Conservation (phyloP, 2,888 invertebrate species). For the Torymus texanus region DNA sequence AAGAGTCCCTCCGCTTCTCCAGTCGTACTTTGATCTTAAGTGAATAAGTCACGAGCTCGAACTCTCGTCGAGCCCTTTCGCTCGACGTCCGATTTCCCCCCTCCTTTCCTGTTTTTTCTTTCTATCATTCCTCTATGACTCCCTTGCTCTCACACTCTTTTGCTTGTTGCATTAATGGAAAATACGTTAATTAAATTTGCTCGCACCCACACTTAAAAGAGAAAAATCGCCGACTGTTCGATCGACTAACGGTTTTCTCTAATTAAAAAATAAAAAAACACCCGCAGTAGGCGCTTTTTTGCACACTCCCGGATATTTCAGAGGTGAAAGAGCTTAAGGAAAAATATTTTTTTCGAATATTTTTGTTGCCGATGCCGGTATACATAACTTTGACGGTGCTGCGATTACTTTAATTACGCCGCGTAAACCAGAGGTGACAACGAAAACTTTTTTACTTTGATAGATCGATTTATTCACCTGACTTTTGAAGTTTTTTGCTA, state of each 20-base stretch:
- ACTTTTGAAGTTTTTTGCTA: no score
- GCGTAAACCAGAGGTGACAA: no score
- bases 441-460: no score
- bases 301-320: no score
- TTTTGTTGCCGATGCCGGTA: no score
- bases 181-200: slow-evolving; percentile 24
- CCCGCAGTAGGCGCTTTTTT: no score
- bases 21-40: slow-evolving; percentile 24
- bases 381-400: no score
- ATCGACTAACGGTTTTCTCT: slow-evolving; percentile 7
- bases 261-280: not conserved
- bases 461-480: no score
- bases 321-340: no score
- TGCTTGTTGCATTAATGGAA: slow-evolving; percentile 5
- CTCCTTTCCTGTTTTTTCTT: not conserved
- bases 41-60: slow-evolving; percentile 24
- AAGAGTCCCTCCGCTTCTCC: not conserved
- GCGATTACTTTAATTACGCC: no score
- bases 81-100: not conserved
- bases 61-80: not conserved
- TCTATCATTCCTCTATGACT: not conserved
- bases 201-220: slow-evolving; percentile 5
- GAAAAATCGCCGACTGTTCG: not conserved
- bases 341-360: no score
- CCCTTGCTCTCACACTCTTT: not conserved